Percentiles rank a stretch among this genome's conserved stretches.
Conservation (phyloP, 2,797 vertebrate species). For the Galagoides demidoff region DNA sequence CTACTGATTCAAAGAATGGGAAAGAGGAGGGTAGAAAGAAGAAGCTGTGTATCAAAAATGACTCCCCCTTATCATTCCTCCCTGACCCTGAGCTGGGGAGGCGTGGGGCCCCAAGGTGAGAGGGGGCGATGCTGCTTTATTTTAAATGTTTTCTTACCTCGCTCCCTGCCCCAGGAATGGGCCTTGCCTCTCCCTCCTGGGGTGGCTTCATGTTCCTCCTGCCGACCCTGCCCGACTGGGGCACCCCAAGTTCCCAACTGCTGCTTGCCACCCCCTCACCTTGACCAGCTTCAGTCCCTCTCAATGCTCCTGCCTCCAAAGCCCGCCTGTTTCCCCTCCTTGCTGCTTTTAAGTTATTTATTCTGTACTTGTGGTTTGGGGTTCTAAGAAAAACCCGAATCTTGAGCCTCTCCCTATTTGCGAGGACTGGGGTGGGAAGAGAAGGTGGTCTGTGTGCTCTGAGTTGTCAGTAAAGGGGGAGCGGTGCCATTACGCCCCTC, state of each 20-base stretch:
- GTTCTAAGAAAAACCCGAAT: conserved; percentile 76
- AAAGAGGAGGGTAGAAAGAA: conserved; percentile 60
- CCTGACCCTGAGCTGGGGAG: conserved; percentile 73
- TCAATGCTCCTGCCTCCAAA: conserved; percentile 70
- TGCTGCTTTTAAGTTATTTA: conserved; percentile 83
- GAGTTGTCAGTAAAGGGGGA: conserved; percentile 25
- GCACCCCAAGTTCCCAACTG: conserved; percentile 77
- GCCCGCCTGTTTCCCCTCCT: conserved; percentile 68
- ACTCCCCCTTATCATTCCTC: conserved; percentile 69
- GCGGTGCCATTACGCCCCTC: neutral
- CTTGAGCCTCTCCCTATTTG: conserved; percentile 74
- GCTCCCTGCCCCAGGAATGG: conserved; percentile 83
- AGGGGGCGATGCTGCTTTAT: conserved; percentile 84
- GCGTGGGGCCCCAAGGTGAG: conserved; percentile 78
- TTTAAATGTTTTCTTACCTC: conserved; percentile 86
- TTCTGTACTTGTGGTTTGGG: conserved; percentile 82
- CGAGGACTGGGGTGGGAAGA: conserved; percentile 71
- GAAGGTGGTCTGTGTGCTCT: conserved; percentile 35
- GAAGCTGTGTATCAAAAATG: conserved; percentile 68
- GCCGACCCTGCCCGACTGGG: conserved; percentile 64
- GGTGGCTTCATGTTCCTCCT: conserved; percentile 74
- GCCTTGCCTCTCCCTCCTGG: conserved; percentile 82
- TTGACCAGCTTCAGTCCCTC: conserved; percentile 75
- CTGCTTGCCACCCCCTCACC: conserved; percentile 73
- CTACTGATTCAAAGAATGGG: conserved; percentile 77